Base-by-base conservation (phyloP, 2,113 vertebrate species). In the Struthidea cinerea region DNA sequence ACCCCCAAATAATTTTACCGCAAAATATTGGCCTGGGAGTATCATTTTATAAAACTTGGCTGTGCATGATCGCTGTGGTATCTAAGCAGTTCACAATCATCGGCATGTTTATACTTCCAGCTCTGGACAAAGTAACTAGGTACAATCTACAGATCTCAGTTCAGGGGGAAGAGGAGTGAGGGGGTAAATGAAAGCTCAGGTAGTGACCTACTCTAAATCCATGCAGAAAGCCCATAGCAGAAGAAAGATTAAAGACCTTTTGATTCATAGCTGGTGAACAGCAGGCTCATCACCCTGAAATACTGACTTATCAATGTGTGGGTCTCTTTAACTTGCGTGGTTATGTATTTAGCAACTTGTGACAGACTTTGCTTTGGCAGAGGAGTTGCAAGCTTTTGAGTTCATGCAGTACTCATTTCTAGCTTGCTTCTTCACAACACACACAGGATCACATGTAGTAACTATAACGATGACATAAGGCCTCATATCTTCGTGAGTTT, bases 351-450 rank as follows among this genome's bases (percentile, higher is more conserved):
- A 95, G 82, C 71, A 91, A 59, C 79, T 80, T 93, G 70, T 89
- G 95, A 91, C 73, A 96, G 91, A 84, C 84, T 82, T 81, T 57
- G 74, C 39, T 77, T 93, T 85, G 78, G 78, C 90, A 91, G 78
- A 85, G 80, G 71, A 69, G 71, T 50, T 82, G 78, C 60, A 77
- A 73, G 75, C 78, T 89, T 91, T 78, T 46, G 55, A 85, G 82
- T 86, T 93, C 75, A 90, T 74, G 42, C 73, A 93, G 67, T 39
- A 80, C 65, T 88, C 33, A 11, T 86, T 95, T 86, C 89, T 92
- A 86, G 50, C 73, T 92, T 0, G 2, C 68, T 92, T 80, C 80
- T 75, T 84, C 76, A 74, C 80, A 84, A 39, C 39, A 80, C 28
- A 61, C 50, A 88, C 14, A 81, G 55, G 47, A 69, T 88, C 83